Conservation (phyloP, 2,888 invertebrate species). For the Drosophila greeni region DNA sequence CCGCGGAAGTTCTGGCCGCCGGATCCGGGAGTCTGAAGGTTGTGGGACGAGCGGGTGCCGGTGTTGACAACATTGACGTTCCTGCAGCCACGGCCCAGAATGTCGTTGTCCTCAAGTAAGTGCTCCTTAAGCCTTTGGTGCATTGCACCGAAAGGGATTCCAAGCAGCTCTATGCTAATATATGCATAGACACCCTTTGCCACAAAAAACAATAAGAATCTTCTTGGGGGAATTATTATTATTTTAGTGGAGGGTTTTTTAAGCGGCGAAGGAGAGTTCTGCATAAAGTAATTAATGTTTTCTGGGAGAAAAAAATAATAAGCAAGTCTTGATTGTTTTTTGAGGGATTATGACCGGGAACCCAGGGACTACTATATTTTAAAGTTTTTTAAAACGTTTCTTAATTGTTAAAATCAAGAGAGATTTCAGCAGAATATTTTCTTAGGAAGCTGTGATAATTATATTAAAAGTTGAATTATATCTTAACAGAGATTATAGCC, state of each 20-base stretch:
- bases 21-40: slow-evolving; percentile 87
- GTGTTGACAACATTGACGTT: slow-evolving; percentile 98
- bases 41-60: slow-evolving; percentile 98
- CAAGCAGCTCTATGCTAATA: neutral
- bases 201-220: neutral
- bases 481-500: neutral
- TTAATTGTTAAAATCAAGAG: too few species aligned
- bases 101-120: slow-evolving; percentile 96
- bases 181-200: slow-evolving; percentile 8
- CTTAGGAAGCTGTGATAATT: neutral
- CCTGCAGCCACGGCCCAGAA: slow-evolving; percentile 89
- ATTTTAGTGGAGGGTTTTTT: neutral
- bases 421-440: neutral
- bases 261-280: neutral
- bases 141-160: slow-evolving; percentile 3
- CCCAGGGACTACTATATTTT: neutral
- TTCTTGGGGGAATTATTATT: neutral
- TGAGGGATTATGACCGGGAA: neutral
- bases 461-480: neutral
- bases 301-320: neutral
- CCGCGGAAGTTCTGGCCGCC: slow-evolving; percentile 89
- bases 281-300: neutral
- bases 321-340: neutral
- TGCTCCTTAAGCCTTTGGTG: slow-evolving; percentile 45
- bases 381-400: neutral